These are phyloP conservation scores for Phasia obesa DNA, from an alignment of 2,888 invertebrate genomes.

Conservation along the genomic window DNA sequence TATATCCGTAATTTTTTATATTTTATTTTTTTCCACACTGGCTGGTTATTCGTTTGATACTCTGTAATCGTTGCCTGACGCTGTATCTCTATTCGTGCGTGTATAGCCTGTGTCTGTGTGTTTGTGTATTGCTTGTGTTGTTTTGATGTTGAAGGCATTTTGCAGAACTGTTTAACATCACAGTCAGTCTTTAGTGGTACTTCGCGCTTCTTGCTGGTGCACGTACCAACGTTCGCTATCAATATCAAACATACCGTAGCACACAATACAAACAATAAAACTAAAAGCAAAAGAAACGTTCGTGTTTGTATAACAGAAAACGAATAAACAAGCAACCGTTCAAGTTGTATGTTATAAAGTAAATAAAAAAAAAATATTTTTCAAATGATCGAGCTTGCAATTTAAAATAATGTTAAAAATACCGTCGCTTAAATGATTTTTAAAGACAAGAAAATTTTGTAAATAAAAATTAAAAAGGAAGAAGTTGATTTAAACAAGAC, in stretches of 20 bases:
- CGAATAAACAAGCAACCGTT: conserved; percentile 54
- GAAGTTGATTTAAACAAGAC: neutral
- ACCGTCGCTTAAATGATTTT: conserved; percentile 57
- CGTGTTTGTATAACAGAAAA: conserved; percentile 47
- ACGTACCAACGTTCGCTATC: conserved; percentile 67
- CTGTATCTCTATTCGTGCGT: conserved; percentile 56
- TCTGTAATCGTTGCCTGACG: conserved; percentile 71
- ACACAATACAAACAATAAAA: neutral
- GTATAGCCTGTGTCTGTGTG: conserved; percentile 8
- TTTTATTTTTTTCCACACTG: conserved; percentile 41
- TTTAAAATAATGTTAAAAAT: conserved; percentile 25
- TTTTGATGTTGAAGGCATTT: conserved; percentile 75
- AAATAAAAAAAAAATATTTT: neutral
- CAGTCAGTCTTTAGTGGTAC: conserved; percentile 81
- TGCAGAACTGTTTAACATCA: conserved; percentile 80
- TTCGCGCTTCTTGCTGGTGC: conserved; percentile 80
- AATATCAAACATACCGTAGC: conserved; percentile 9
- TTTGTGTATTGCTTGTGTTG: conserved; percentile 26
- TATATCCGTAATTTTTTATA: neutral
- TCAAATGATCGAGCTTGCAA: conserved; percentile 5
- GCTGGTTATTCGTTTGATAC: conserved; percentile 65
- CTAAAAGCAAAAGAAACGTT: conserved; percentile 32
- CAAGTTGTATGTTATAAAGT: conserved; percentile 26
- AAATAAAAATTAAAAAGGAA: conserved; percentile 4
- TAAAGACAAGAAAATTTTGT: neutral